Conservation (phyloP, 2,797 vertebrate species). For the Hoplostethus mediterraneus region DNA sequence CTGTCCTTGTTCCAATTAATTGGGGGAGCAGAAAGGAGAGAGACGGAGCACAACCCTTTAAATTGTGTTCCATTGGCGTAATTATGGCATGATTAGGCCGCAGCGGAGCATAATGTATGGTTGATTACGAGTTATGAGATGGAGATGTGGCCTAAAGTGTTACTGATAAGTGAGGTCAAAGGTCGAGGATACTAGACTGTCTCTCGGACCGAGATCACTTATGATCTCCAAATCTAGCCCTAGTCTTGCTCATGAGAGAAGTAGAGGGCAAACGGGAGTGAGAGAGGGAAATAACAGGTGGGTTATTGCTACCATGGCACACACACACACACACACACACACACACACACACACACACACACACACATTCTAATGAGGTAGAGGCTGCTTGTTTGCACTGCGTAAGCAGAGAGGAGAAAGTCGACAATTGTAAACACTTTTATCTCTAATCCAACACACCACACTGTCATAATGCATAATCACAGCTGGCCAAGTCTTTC, state of each 20-base stretch:
- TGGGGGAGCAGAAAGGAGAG: slow-evolving; percentile 4
- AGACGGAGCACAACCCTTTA: slow-evolving; percentile 17
- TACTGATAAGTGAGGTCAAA: slow-evolving; percentile 11
- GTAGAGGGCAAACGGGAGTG: slow-evolving; percentile 32
- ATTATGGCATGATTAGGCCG: slow-evolving; percentile 11
- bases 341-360: slow-evolving; percentile 26
- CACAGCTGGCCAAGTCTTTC: not conserved
- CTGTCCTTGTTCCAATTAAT: not conserved
- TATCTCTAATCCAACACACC: slow-evolving; percentile 61
- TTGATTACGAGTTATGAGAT: slow-evolving; percentile 30
- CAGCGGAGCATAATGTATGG: slow-evolving; percentile 16
- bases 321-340: slow-evolving; percentile 27
- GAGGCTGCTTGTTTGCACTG: slow-evolving; percentile 35
- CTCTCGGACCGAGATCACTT: not conserved
- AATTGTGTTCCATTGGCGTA: slow-evolving; percentile 11
- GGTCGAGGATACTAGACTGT: not conserved
- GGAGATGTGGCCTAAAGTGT: slow-evolving; percentile 5
- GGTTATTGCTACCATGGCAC: slow-evolving; percentile 12
- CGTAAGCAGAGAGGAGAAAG: slow-evolving; percentile 37
- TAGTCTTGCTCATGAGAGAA: slow-evolving; percentile 14
- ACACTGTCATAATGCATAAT: slow-evolving; percentile 34
- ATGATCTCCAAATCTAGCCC: not conserved
- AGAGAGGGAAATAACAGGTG: slow-evolving; percentile 21
- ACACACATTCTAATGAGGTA: slow-evolving; percentile 48
- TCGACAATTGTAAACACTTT: slow-evolving; percentile 57